Conservation (phyloP, 92 coral and sea anemone genomes). For the Hydrozoanthus gracilis region DNA sequence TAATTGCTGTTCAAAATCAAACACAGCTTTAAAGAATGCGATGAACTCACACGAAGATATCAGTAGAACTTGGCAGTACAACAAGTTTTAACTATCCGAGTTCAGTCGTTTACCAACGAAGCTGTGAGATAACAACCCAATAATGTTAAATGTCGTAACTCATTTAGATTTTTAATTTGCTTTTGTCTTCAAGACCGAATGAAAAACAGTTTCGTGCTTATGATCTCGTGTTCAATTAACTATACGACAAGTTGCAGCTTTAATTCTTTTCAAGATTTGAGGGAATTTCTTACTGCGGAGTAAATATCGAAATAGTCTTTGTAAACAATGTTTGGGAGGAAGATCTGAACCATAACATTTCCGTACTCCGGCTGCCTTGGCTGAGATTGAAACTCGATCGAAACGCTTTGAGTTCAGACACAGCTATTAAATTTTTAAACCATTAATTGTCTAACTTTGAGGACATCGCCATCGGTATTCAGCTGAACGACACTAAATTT, state of each 20-base stretch:
- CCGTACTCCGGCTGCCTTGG: not conserved
- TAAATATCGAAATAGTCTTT: not conserved
- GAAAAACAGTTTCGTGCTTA: not conserved
- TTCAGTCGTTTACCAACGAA: not conserved
- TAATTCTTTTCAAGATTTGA: not conserved
- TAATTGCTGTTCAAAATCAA: not conserved
- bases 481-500: not conserved
- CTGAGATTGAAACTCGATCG: too few species aligned
- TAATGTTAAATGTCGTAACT: not conserved
- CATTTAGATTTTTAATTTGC: conserved; percentile 33
- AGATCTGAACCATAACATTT: not conserved
- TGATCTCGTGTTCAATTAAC: not conserved
- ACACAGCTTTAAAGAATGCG: not conserved
- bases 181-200: conserved; percentile 34
- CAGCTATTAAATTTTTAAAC: not conserved
- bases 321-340: not conserved
- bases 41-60: not conserved
- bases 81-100: not conserved
- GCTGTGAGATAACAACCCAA: conserved; percentile 3
- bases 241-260: not conserved
- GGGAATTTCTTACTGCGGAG: not conserved
- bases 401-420: not conserved
- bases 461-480: conserved; percentile 20
- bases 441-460: too few species aligned
- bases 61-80: not conserved